Base-by-base conservation (phyloP, 2,797 vertebrate species). In the Schizopygopsis malacanthus region DNA sequence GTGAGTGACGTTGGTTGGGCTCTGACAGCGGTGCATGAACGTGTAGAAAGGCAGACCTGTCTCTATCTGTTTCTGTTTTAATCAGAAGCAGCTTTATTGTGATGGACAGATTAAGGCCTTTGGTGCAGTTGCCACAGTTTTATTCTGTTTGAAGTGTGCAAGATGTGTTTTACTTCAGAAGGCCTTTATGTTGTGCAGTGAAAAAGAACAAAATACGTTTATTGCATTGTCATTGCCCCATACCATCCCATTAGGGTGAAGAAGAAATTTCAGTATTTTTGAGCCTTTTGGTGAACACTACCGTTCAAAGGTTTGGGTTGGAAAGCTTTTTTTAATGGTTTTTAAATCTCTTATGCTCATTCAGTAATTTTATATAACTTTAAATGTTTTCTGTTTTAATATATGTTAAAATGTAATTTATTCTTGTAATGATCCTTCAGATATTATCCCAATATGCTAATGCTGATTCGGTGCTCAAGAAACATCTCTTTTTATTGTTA, bases 51-150 rank as follows among this genome's bases (percentile, higher is more conserved):
- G 4, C 63, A 81, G 33, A 70, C 45, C 8, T 81, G 63, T 70
- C 63, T 69, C 18, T 39, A 39, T 81, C 7, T 15, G 79, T 52
- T 65, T 9, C 7, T 80, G 78, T 50, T 7, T 56, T 41, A 6
- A 52, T 75, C 4, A n/a, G 56, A 63, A 52, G 28, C 4, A 41
- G 28, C 72, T 9, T 77, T 22, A 25, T 61, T 77, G 75, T 84
- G 50, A 84, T 79, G 75, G 37, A 84, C 9, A 56, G 37, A 79
- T 79, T 56, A 84, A 79, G 18, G 63, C 47, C 18, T 79, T 50
- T 20, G 41, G 43, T 52, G 72, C 18, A 13, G 59, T 50, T 72
- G 43, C 25, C 20, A 37, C 39, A 6, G 7, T 39, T 41, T 43
- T 43, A 75, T 83, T 83, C 28, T 6, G 41, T 72, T 45, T 69